Base-by-base conservation (phyloP, 1,140 invertebrate genomes). In the Tetramorium simillimum region DNA sequence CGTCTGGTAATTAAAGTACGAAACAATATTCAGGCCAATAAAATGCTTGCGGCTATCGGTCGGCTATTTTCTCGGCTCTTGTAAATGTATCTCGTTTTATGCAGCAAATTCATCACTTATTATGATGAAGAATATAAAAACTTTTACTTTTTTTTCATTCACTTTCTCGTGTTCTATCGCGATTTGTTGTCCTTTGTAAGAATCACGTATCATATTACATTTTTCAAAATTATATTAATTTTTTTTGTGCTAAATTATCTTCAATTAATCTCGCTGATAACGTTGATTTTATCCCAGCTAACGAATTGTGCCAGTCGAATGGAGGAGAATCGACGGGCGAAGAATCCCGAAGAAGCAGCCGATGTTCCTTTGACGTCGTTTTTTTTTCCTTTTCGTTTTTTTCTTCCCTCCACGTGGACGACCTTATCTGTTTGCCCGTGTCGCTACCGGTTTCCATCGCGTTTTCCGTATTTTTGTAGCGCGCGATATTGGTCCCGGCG, bases 401-500 rank as follows among this genome's bases (percentile, higher is more conserved):
- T 80, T 18, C 5, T 76, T 65, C 21, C 24, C 21, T 60, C 2
- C 60, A 7, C 37, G 56, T n/a, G n/a, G 56, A 49, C 67, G 40
- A 56, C 14, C 40, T 53, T 62, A 85, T 84, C 80, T 84, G 86
- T 58, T 51, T 37, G 21, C 67, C 3, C n/a, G 58, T 69, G 77
- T 78, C 70, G 37, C 88, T 70, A 73, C 53, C 63, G 73, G 58
- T 40, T 80, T 80, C 37, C 69, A n/a, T 28, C 28, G 53, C 85
- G 73, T 90, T 85, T 67, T 75, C 77, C 73, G 70, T 84, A 89
- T 89, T 86, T 78, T 78, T 60, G 58, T 81, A 88, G 65, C 89
- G 77, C 86, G 62, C 80, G 70, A 89, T 89, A 89, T 89, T 86
- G 88, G 86, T 80, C 88, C 80, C 88, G 21, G 1, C 53, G 70